These are phyloP conservation scores for Ondatra zibethicus DNA, from an alignment of 2,113 vertebrate genomes.

Conservation along the genomic window DNA sequence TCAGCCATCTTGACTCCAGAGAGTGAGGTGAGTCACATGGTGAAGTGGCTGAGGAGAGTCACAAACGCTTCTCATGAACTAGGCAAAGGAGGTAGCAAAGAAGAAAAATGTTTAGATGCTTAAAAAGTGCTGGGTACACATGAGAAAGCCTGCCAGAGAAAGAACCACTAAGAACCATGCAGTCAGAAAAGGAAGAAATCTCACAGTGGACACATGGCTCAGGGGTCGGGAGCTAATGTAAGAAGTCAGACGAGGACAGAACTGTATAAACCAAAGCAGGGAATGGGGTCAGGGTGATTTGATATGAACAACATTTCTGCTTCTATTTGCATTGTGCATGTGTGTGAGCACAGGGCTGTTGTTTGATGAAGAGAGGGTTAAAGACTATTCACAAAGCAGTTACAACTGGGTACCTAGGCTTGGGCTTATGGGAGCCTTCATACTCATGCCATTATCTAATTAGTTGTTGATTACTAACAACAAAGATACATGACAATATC, in stretches of 20 bases:
- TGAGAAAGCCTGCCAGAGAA: background rate
- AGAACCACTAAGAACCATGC: background rate
- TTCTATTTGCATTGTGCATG: background rate
- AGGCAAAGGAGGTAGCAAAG: background rate
- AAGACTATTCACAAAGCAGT: background rate
- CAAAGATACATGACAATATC: background rate
- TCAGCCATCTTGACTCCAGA: background rate
- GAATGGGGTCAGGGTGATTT: background rate
- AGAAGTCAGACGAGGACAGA: background rate
- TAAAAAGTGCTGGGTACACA: background rate
- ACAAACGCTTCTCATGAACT: background rate
- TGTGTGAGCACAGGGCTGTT: background rate
- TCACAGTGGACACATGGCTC: background rate
- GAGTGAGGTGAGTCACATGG: background rate
- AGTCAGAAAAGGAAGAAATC: background rate
- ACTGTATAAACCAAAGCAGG: background rate
- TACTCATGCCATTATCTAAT: background rate
- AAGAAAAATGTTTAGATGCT: background rate
- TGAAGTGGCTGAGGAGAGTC: background rate
- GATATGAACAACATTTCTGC: background rate
- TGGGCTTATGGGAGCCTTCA: background rate
- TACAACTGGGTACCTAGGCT: constrained; percentile 4
- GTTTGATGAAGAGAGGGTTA: background rate
- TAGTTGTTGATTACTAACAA: background rate
- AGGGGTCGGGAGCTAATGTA: background rate